phyloP scores from a whole-genome alignment of 1,140 invertebrate species.

The Brachionus sp. region DNA sequence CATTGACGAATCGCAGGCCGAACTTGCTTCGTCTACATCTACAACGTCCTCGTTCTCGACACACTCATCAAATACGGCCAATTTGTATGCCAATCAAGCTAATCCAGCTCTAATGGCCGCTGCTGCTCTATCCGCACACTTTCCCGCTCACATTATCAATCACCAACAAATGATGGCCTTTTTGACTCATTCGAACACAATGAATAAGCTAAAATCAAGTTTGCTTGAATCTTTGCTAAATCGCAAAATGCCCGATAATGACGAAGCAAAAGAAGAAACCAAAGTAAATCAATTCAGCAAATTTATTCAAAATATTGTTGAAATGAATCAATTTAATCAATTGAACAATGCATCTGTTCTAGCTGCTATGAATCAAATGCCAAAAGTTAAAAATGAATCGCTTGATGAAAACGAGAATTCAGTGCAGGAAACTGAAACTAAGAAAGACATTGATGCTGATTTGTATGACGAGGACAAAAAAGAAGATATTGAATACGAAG shows the following conservation, averaged over 20 bases:
- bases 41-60: constrained; percentile 24
- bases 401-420: background rate
- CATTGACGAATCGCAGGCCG: constrained; percentile 10
- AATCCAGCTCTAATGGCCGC: constrained; percentile 27
- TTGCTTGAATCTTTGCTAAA: background rate
- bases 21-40: constrained; percentile 23
- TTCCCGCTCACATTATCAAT: background rate
- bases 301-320: constrained; percentile 41
- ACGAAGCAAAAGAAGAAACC: background rate
- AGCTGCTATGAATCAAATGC: constrained; percentile 8
- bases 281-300: constrained; percentile 29
- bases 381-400: background rate
- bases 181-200: constrained; percentile 13
- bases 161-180: constrained; percentile 42
- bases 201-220: constrained; percentile 42
- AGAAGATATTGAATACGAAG: constrained; percentile 13
- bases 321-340: constrained; percentile 41
- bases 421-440: background rate
- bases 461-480: constrained; percentile 31
- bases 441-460: background rate
- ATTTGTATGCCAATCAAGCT: background rate
- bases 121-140: background rate
- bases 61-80: background rate
- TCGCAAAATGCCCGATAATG: constrained; percentile 10
- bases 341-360: background rate